These are phyloP conservation scores for Folsomia candida DNA, from an alignment of 2,888 invertebrate genomes.

Conservation along the genomic window DNA sequence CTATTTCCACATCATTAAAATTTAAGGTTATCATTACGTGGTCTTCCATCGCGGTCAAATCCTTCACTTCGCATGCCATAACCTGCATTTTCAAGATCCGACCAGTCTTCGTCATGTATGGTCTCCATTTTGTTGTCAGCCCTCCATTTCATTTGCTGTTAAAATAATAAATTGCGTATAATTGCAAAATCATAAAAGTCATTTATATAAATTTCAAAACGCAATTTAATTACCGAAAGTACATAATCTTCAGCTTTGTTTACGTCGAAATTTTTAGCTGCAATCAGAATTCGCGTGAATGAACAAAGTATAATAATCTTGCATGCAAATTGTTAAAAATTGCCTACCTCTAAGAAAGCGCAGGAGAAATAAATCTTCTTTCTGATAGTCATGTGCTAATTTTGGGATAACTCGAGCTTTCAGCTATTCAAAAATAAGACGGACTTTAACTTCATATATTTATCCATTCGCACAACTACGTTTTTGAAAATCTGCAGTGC, in stretches of 20 bases:
- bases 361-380: background rate
- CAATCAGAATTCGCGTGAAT: background rate
- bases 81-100: background rate
- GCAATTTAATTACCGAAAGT: background rate
- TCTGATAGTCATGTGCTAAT: background rate
- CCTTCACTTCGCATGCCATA: background rate
- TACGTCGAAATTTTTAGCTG: background rate
- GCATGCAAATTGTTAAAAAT: background rate
- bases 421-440: background rate
- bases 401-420: background rate
- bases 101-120: background rate
- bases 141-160: background rate
- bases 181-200: too few relatives aligned
- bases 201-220: too few relatives aligned
- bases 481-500: background rate
- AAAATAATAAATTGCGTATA: background rate
- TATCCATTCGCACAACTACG: background rate
- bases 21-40: background rate
- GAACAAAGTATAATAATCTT: background rate
- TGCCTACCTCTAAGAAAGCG: background rate
- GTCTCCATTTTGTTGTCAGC: background rate
- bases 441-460: background rate
- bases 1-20: too few relatives aligned
- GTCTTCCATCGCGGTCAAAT: background rate
- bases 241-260: background rate